A percentile compares a stretch with the other conserved stretches of the same genome.
Evolutionary conservation across 2,797 vertebrate genomes (phyloP).

Genomic region (Austrolebias charrua): DNA sequence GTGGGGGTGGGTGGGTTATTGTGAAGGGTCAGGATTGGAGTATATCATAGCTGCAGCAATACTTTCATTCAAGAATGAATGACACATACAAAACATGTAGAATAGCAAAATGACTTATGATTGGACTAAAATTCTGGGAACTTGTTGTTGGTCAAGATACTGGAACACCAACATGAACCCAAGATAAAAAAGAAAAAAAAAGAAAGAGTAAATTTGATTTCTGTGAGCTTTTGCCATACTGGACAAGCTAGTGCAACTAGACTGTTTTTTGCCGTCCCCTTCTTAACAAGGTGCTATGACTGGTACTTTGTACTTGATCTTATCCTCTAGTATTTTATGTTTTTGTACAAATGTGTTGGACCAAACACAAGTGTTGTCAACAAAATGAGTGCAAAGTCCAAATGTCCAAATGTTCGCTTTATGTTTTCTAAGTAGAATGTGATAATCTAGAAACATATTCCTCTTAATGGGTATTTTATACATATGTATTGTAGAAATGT

Average conservation of each 20-base stretch:
- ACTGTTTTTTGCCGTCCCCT: conserved; percentile 42
- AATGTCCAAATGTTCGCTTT: conserved; percentile 45
- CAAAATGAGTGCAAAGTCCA: conserved; percentile 10
- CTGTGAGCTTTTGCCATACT: conserved; percentile 4
- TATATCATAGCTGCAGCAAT: conserved; percentile 45
- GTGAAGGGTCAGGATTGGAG: conserved; percentile 15
- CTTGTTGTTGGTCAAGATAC: conserved; percentile 49
- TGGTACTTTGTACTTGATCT: conserved; percentile 59
- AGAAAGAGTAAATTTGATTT: conserved; percentile 24
- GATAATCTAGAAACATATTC: conserved; percentile 65
- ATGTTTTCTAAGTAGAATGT: conserved; percentile 66
- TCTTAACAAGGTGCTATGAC: conserved; percentile 71
- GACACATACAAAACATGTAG: conserved; percentile 63
- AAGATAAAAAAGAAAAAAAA: conserved; percentile 8
- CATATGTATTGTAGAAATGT: conserved; percentile 57
- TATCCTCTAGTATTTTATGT: conserved; percentile 59
- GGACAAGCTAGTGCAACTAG: conserved; percentile 47
- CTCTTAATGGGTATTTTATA: conserved; percentile 59
- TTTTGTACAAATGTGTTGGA: conserved; percentile 70
- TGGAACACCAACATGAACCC: conserved; percentile 25
- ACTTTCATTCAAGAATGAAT: conserved; percentile 37
- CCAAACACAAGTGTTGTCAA: conserved; percentile 66
- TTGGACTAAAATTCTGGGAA: conserved; percentile 64
- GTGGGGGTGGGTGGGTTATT: conserved; percentile 34
- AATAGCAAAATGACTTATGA: conserved; percentile 76